Evolutionary conservation across 2,113 vertebrate genomes (phyloP).

Genomic region (Megatriorchis doriae): DNA sequence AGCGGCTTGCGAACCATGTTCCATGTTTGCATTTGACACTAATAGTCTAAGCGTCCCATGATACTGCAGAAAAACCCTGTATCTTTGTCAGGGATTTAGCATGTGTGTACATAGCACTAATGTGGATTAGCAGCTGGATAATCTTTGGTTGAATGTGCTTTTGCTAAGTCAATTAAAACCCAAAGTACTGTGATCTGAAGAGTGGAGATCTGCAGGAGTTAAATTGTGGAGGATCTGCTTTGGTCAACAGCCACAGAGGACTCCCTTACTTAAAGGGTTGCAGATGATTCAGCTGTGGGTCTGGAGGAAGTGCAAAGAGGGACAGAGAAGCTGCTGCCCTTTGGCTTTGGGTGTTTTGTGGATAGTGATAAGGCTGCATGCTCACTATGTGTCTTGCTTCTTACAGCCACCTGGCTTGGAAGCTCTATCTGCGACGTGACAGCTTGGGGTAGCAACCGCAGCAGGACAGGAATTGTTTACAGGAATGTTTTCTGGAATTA

Average conservation of each 20-base stretch:
- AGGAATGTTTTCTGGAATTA: neutral
- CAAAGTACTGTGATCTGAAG: neutral
- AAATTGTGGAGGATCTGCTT: neutral
- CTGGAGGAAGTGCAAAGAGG: neutral
- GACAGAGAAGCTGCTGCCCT: neutral
- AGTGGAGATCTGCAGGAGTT: neutral
- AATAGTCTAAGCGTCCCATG: neutral
- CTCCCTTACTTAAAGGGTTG: neutral
- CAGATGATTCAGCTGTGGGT: neutral
- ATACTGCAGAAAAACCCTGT: neutral
- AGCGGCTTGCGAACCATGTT: neutral
- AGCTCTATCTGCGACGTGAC: neutral
- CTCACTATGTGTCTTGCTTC: neutral
- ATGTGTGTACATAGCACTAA: neutral
- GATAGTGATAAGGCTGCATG: neutral
- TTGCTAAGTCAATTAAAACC: conserved; percentile 36
- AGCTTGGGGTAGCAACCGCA: neutral
- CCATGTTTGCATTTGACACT: neutral
- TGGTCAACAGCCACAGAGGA: neutral
- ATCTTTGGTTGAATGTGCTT: conserved; percentile 43
- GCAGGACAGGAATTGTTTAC: neutral
- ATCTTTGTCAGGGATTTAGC: neutral
- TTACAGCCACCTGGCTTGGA: neutral
- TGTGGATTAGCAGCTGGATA: conserved; percentile 19
- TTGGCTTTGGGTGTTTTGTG: neutral